Base-by-base conservation (phyloP, 2,888 invertebrate species). In the Apodemia hepburni region DNA sequence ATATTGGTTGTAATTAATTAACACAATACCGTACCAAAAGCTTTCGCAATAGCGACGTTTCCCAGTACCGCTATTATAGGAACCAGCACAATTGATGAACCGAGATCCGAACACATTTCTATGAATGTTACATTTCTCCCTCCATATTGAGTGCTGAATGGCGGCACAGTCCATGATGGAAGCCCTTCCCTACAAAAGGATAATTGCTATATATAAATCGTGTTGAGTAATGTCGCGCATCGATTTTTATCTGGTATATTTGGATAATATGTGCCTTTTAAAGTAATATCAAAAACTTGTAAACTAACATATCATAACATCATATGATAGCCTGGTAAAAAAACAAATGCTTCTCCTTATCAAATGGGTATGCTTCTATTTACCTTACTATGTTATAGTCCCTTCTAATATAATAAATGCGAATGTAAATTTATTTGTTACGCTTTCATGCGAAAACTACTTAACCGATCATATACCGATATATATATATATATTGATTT, bases 11-110 rank as follows among this genome's bases (percentile, higher is more conserved):
- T 57, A 57, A 57, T 47, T 47, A 47, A 57, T 57, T 54, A 54
- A 54, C 29, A 57, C 27, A 57, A 57, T 57, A 35, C 85, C 93
- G 92, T 83, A 96, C 96, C 96, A 79, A 98, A 98, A 42, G 98
- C 97, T 85, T 98, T 98, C 5, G 98, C 98, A 69, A 98, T 98
- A 11, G 98, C 98, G 1, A 98, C 97, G 76, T 98, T 97, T 68
- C 98, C 98, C 59, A 98, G 88, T 0, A 98, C 96, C 0, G 96
- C 97, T 69, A 98, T 96, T 42, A 98, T 93, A 2, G 98, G 98
- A 9, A 98, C 95, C 61, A 98, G 92, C 35, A 96, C 87, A 67
- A 98, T 95, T 0, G 98, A 97, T 0, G 96, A 94, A 5, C 98
- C 98, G 64, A 98, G 92, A 77, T 96, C 95, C 27, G 95, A 92